Evolutionary conservation across 2,888 invertebrate species (phyloP).

Genomic region (Fragum sueziense): DNA sequence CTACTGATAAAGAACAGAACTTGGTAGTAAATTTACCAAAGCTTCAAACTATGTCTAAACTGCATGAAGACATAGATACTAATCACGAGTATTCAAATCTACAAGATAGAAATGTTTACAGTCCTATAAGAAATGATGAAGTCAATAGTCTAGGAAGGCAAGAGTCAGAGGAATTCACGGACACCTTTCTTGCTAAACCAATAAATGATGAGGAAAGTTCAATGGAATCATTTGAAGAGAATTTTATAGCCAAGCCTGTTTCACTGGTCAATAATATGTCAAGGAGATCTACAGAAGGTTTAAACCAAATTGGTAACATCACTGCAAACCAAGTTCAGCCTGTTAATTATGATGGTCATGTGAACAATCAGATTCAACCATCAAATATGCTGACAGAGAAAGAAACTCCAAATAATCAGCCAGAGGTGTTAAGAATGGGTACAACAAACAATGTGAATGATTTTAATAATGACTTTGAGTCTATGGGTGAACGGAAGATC

Average conservation of each 20-base stretch:
- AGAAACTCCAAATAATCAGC: no score
- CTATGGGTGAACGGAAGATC: constrained; percentile 37
- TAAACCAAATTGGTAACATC: background rate
- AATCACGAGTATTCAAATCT: background rate
- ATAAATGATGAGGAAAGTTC: background rate
- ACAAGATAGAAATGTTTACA: background rate
- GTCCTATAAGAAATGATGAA: no score
- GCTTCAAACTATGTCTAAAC: background rate
- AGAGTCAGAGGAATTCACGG: background rate
- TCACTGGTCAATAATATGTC: background rate
- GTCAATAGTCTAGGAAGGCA: background rate
- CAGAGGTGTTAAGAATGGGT: background rate
- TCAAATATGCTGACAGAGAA: background rate
- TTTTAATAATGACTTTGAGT: background rate
- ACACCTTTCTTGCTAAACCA: constrained; percentile 11
- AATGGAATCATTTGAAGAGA: constrained; percentile 1
- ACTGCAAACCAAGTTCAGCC: background rate
- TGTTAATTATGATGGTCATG: background rate
- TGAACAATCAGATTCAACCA: background rate
- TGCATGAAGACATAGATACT: no score
- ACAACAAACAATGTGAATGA: background rate
- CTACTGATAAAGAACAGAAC: no score
- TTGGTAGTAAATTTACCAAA: background rate
- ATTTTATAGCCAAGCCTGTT: background rate
- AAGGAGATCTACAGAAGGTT: background rate